Conservation (phyloP, 2,797 vertebrate genomes). For the Ispidina lecontei region DNA sequence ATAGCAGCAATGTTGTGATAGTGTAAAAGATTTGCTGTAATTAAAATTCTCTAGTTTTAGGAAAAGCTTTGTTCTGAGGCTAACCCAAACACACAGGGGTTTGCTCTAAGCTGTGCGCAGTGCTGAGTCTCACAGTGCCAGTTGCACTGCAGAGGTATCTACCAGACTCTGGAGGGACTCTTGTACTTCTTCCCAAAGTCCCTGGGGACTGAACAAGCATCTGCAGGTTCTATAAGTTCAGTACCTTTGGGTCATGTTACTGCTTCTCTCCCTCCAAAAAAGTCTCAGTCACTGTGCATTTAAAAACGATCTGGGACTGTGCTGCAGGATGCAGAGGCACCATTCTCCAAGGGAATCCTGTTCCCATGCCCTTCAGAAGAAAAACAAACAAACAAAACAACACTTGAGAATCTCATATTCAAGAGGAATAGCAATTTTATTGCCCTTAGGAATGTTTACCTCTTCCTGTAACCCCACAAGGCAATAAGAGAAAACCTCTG, state of each 20-base stretch:
- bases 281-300: neutral
- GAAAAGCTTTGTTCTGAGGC: neutral
- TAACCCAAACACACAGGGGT: neutral
- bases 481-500: neutral
- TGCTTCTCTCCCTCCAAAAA: neutral
- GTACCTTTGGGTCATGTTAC: neutral
- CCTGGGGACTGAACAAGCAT: neutral
- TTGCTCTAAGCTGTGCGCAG: rapidly evolving
- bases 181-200: neutral
- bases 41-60: constrained; percentile 28
- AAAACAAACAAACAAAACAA: neutral
- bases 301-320: rapidly evolving
- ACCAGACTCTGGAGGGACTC: neutral
- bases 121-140: neutral
- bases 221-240: neutral
- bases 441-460: neutral
- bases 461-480: neutral
- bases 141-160: neutral
- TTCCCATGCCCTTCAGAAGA: neutral
- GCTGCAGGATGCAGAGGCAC: neutral
- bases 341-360: neutral
- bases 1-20: neutral
- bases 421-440: neutral
- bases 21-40: constrained; percentile 47
- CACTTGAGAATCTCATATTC: neutral